Conservation (phyloP, 2,113 vertebrate species). For the Diadophis punctatus region DNA sequence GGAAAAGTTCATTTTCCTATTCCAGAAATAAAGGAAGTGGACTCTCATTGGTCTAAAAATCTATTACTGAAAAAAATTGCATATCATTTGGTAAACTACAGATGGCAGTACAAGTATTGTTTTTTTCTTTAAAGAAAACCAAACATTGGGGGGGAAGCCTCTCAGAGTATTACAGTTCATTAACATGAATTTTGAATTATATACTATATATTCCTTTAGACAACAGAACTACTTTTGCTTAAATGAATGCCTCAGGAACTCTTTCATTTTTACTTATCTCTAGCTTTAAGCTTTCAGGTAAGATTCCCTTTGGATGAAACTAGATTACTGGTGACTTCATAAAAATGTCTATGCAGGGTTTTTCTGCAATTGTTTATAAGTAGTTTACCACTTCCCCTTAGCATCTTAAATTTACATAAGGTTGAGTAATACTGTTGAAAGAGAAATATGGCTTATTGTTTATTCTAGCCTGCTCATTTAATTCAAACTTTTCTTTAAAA, state of each 20-base stretch:
- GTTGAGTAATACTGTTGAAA: not conserved
- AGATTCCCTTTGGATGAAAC: not conserved
- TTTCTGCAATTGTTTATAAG: not conserved
- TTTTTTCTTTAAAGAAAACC: not conserved
- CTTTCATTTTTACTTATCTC: not conserved
- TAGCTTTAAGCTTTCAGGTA: not conserved
- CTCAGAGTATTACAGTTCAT: not conserved
- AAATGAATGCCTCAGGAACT: not conserved
- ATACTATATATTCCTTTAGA: not conserved
- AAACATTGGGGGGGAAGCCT: too few species aligned
- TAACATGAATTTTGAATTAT: not conserved
- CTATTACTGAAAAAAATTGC: not conserved
- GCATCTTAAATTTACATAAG: not conserved
- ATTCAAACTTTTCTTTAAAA: not conserved
- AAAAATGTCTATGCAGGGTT: not conserved
- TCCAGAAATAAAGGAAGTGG: not conserved
- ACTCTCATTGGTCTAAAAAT: not conserved
- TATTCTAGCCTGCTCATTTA: not conserved
- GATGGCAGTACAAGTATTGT: not conserved
- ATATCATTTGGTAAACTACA: not conserved
- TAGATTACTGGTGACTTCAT: not conserved
- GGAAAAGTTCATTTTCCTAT: not conserved
- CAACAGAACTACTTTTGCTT: not conserved
- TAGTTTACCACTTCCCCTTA: not conserved
- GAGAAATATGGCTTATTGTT: accelerated